Conservation (phyloP, 2,797 vertebrate species). For the Caiman crocodilus region DNA sequence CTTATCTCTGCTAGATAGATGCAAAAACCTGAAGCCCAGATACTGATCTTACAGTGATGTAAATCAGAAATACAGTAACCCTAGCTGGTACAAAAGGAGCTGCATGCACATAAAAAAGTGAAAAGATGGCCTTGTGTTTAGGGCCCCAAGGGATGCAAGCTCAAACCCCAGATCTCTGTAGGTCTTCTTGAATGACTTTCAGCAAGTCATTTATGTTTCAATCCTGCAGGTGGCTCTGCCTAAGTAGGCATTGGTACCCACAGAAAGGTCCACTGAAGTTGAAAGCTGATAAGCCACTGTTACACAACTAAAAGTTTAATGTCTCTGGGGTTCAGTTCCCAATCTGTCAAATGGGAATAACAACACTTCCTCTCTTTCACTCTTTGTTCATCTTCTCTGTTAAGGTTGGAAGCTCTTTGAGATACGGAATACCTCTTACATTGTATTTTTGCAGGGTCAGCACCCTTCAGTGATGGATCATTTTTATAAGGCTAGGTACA, state of each 20-base stretch:
- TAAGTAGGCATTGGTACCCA: background rate
- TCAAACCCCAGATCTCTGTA: background rate
- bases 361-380: background rate
- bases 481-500: background rate
- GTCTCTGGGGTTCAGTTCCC: slow-evolving; percentile 1
- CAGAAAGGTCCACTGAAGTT: background rate
- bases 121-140: background rate
- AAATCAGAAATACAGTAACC: slow-evolving; percentile 31
- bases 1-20: slow-evolving; percentile 72
- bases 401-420: background rate
- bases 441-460: rapidly evolving
- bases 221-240: background rate
- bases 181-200: background rate
- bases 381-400: background rate
- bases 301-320: slow-evolving; percentile 32
- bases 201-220: background rate
- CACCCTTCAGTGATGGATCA: background rate
- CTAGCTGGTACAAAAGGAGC: slow-evolving; percentile 53
- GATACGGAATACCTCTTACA: background rate
- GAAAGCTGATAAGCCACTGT: slow-evolving; percentile 34
- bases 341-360: background rate
- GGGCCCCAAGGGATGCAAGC: rapidly evolving
- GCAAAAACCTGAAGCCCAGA: slow-evolving; percentile 57
- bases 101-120: slow-evolving; percentile 40
- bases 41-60: slow-evolving; percentile 65